phyloP scores from a whole-genome alignment of 2,888 invertebrate genomes.

The Smittia aterrima region DNA sequence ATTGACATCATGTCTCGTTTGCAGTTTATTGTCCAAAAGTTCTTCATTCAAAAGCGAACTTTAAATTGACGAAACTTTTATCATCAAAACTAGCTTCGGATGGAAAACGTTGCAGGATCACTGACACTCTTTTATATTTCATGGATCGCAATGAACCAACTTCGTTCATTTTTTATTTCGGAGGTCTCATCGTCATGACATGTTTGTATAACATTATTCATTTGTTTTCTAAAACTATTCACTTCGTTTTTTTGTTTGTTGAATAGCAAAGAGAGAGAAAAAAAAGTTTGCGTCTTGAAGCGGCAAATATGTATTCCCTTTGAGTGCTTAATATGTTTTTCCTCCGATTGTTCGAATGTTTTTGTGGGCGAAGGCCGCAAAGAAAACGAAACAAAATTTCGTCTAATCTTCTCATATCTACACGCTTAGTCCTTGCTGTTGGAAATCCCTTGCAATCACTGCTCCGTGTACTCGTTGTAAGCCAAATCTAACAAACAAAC shows the following conservation, averaged over 20 bases:
- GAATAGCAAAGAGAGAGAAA: not conserved
- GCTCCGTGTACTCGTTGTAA: not conserved
- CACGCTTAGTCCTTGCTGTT: constrained; percentile 10
- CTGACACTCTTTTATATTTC: too few species aligned
- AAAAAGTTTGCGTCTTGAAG: constrained; percentile 22
- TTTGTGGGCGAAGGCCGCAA: constrained; percentile 5
- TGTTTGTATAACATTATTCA: constrained; percentile 20
- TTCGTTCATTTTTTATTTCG: constrained; percentile 2
- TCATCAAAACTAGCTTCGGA: too few species aligned
- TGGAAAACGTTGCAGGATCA: too few species aligned
- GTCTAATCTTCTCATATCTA: constrained; percentile 11
- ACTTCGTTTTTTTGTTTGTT: constrained; percentile 3
- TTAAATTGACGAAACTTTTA: too few species aligned
- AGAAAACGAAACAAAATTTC: constrained; percentile 8
- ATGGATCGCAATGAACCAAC: not conserved
- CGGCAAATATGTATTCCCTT: constrained; percentile 36
- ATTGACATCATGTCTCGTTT: too few species aligned
- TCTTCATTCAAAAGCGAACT: too few species aligned
- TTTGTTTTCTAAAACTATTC: constrained; percentile 8
- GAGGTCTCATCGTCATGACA: constrained; percentile 2
- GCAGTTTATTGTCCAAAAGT: too few species aligned
- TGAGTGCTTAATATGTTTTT: constrained; percentile 40
- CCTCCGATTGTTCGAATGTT: constrained; percentile 13
- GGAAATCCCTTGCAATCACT: not conserved
- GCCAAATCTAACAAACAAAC: not conserved